A percentile compares a stretch with the other conserved stretches of the same genome.
Evolutionary conservation across 2,888 invertebrate genomes (phyloP).

Genomic region (Oligia strigilis): DNA sequence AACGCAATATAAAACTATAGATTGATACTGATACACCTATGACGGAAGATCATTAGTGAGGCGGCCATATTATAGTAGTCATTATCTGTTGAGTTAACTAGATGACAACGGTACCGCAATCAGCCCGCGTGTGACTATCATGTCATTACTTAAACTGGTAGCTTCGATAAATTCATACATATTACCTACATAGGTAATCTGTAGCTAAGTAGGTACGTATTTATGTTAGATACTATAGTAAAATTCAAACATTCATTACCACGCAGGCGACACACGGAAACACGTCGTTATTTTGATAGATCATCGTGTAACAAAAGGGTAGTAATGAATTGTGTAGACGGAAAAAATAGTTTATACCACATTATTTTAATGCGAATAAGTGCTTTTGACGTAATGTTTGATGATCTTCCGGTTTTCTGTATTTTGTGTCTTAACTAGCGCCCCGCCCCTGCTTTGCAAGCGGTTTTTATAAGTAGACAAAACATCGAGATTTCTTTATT

Average conservation of each 20-base stretch:
- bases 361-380: background rate
- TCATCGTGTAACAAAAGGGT: constrained; percentile 14
- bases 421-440: background rate
- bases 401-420: background rate
- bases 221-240: background rate
- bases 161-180: constrained; percentile 13
- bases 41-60: constrained; percentile 13
- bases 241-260: constrained; percentile 23
- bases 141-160: constrained; percentile 4
- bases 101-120: constrained; percentile 29
- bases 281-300: constrained; percentile 23
- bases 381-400: background rate
- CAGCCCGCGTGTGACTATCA: constrained; percentile 3
- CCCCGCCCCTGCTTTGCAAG: background rate
- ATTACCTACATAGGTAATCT: background rate
- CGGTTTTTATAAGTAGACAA: background rate
- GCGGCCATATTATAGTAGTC: background rate
- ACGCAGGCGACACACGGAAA: constrained; percentile 33
- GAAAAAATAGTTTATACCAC: background rate
- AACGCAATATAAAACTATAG: background rate
- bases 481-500: background rate
- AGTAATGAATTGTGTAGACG: background rate
- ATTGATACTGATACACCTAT: background rate
- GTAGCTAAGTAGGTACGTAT: background rate
- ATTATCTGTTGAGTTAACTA: constrained; percentile 24